Evolutionary conservation across 2,797 vertebrate species (phyloP).

Genomic region (Dendrocincla tyrannina): DNA sequence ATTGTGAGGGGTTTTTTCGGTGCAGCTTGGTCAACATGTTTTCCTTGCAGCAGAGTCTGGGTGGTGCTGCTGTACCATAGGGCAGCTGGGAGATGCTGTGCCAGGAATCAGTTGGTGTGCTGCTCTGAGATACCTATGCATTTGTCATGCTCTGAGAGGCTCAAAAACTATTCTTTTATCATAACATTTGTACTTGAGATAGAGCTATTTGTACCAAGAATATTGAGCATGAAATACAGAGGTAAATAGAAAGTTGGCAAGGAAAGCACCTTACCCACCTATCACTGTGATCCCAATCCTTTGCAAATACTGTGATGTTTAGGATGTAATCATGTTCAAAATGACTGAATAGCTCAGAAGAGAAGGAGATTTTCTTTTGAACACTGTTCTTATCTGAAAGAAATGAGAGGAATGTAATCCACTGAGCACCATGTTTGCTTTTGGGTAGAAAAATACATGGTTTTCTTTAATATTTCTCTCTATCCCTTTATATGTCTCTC

Average conservation of each 20-base stretch:
- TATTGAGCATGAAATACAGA: conserved; percentile 21
- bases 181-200: conserved; percentile 47
- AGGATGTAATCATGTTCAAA: conserved; percentile 24
- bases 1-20: neutral
- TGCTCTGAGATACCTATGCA: neutral
- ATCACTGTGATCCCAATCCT: conserved; percentile 18
- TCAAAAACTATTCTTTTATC: neutral
- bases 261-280: conserved; percentile 11
- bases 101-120: neutral
- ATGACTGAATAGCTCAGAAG: conserved; percentile 8
- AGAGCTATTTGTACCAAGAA: conserved; percentile 19
- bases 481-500: neutral
- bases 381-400: conserved; percentile 30
- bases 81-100: neutral
- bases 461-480: conserved; percentile 20
- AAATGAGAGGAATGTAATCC: conserved; percentile 44
- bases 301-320: conserved; percentile 41
- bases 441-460: neutral
- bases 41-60: neutral
- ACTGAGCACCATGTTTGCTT: conserved; percentile 31
- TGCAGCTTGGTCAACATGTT: neutral
- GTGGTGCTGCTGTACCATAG: neutral
- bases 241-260: conserved; percentile 37
- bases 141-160: conserved; percentile 10
- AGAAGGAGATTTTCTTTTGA: conserved; percentile 34